A percentile compares a stretch with the other conserved stretches of the same genome.
These are phyloP conservation scores for Tragelaphus imberbis DNA, from an alignment of 2,113 vertebrate genomes.

Conservation along the genomic window DNA sequence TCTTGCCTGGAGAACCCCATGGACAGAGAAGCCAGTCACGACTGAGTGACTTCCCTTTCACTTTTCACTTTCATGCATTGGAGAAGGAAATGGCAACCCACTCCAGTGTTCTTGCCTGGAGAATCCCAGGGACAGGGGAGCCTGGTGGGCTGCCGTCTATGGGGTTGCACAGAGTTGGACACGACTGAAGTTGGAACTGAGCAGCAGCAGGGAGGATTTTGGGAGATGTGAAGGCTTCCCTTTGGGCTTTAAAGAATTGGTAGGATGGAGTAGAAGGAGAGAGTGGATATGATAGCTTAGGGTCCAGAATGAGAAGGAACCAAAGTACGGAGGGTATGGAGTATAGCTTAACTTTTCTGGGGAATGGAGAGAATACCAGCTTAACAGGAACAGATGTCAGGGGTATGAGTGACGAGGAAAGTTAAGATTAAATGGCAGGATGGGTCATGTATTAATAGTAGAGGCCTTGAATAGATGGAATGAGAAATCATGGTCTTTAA, in stretches of 20 bases:
- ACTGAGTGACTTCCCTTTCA: too few species aligned
- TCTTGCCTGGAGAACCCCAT: neutral
- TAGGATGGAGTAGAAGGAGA: neutral
- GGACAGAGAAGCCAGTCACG: neutral
- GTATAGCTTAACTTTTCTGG: neutral
- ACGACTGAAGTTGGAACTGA: neutral
- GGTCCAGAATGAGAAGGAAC: neutral
- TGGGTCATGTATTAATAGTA: neutral
- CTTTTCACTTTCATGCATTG: too few species aligned
- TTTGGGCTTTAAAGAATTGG: neutral
- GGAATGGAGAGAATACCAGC: neutral
- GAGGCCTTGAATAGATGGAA: neutral
- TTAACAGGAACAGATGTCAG: neutral
- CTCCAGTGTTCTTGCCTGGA: too few species aligned
- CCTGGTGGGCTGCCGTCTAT: too few species aligned
- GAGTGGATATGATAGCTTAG: neutral
- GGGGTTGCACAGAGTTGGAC: neutral
- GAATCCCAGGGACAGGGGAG: too few species aligned
- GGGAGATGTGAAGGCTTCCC: neutral
- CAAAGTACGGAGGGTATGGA: neutral
- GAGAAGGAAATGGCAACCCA: too few species aligned
- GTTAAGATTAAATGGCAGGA: neutral
- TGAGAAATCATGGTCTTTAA: neutral
- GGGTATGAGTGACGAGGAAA: neutral
- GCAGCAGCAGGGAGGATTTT: neutral